Base-by-base conservation (phyloP, 2,888 invertebrate species). In the Ochropleura plecta region DNA sequence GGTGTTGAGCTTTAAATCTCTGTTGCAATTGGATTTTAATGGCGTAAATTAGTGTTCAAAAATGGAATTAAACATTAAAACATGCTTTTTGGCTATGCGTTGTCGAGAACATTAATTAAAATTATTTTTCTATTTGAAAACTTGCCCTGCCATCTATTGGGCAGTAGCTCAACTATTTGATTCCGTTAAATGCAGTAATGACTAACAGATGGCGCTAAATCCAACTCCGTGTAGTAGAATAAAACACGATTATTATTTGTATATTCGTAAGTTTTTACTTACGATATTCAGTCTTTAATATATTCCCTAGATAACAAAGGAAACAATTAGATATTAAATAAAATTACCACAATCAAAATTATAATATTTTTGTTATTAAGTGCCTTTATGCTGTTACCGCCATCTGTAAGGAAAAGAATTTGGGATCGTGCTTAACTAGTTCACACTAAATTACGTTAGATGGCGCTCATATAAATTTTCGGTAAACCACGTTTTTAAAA, bases 341-440 rank as follows among this genome's bases (percentile, higher is more conserved):
- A 18, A 44, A 6, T 9, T 2, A n/a, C 5, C 12, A 30, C 0
- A 4, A n/a, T n/a, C n/a, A n/a, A n/a, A n/a, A n/a, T n/a, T n/a
- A n/a, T n/a, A n/a, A n/a, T n/a, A n/a, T n/a, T n/a, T n/a, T n/a
- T n/a, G n/a, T n/a, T n/a, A 3, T 4, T 10, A 8, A 12, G n/a
- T 10, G 4, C 12, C 3, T 51, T 51, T 62, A 67, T 6, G 0
- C 2, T 40, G 8, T 8, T 62, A 53, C n/a, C 46, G 76, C 67
- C 68, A 79, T 79, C 84, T 81, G 16, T 49, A 49, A 20, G 9
- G 5, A 40, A 8, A 30, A 16, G 3, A 59, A 12, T 57, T n/a
- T 16, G 57, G 7, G 14, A 53, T 30, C 5, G 18, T 40, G 6
- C 6, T 16, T 5, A 8, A 30, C 9, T 5, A 0, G 42, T 62